These are phyloP conservation scores for Formica exsecta DNA, from an alignment of 1,140 invertebrate genomes.

Conservation along the genomic window DNA sequence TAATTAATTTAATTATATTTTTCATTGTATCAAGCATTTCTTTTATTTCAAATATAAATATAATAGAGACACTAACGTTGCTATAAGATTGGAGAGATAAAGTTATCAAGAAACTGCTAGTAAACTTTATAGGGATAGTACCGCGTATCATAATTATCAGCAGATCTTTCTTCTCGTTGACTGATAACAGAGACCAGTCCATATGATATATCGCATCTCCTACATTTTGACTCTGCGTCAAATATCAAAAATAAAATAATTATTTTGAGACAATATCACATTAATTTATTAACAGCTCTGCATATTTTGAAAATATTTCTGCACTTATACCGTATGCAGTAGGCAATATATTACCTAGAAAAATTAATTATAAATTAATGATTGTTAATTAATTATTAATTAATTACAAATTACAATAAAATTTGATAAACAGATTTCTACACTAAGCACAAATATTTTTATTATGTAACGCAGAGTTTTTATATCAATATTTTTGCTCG, in stretches of 20 bases:
- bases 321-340: no score
- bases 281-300: not conserved
- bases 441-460: no score
- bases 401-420: no score
- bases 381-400: no score
- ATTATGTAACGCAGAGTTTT: not conserved
- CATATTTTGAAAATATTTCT: not conserved
- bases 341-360: no score
- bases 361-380: no score
- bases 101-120: slow-evolving; percentile 49
- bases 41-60: not conserved
- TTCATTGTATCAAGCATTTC: not conserved
- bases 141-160: slow-evolving; percentile 53
- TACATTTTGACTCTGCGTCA: not conserved
- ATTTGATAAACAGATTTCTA: no score
- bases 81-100: slow-evolving; percentile 41
- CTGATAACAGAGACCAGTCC: slow-evolving; percentile 16
- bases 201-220: slow-evolving; percentile 19
- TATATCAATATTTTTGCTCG: not conserved
- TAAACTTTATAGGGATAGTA: slow-evolving; percentile 54
- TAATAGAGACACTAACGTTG: slow-evolving; percentile 13
- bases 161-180: slow-evolving; percentile 8
- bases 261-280: not conserved
- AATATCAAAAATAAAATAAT: not conserved
- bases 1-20: not conserved